A percentile compares a stretch with the other conserved stretches of the same genome.
These are phyloP conservation scores for Uropsilus gracilis DNA, from an alignment of 2,113 vertebrate genomes.

Conservation along the genomic window DNA sequence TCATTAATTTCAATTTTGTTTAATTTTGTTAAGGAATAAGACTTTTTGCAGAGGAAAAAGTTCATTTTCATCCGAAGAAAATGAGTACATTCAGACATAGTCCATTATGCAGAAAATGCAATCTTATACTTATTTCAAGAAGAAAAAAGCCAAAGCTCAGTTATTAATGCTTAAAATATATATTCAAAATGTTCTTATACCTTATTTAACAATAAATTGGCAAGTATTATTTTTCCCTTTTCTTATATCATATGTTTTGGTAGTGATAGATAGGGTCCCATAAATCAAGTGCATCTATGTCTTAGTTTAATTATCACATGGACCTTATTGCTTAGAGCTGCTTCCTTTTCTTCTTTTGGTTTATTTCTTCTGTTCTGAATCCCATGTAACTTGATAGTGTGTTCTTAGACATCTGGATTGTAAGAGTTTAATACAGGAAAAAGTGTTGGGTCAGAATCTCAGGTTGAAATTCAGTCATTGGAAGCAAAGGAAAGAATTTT, in stretches of 20 bases:
- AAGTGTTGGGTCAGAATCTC: not conserved
- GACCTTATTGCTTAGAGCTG: not conserved
- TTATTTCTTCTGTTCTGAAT: conserved; percentile 13
- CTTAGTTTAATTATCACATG: not conserved
- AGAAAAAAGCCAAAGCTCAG: not conserved
- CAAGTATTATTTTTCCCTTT: not conserved
- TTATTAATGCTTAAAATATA: not conserved
- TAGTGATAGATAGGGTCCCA: not conserved
- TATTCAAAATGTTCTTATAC: not conserved
- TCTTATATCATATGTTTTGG: not conserved
- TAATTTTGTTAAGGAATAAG: not conserved
- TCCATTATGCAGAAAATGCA: not conserved
- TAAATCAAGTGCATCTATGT: not conserved
- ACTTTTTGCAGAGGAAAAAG: not conserved
- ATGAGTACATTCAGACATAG: not conserved
- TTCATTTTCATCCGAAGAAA: conserved; percentile 38
- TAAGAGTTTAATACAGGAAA: not conserved
- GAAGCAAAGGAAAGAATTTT: not conserved
- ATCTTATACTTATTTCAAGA: not conserved
- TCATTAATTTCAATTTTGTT: conserved; percentile 52
- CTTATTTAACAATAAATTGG: not conserved
- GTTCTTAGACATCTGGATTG: not conserved
- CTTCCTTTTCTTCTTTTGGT: not conserved
- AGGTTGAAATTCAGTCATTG: not conserved
- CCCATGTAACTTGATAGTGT: not conserved